These are phyloP conservation scores for Limnothrissa miodon DNA, from an alignment of 2,113 vertebrate genomes.

Conservation along the genomic window DNA sequence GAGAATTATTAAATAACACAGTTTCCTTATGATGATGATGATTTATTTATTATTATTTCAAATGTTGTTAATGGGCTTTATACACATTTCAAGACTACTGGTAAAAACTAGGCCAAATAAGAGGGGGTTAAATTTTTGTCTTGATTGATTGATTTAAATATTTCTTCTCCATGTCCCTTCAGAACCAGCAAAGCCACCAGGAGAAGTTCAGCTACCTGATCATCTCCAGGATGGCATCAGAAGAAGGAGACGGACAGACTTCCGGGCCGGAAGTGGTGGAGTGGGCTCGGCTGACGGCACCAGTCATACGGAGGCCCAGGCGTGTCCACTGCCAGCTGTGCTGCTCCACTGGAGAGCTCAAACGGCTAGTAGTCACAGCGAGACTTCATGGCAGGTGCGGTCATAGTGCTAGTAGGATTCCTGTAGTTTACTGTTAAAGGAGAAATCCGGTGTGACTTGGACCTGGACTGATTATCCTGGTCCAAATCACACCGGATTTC, in stretches of 20 bases:
- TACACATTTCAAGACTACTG: neutral
- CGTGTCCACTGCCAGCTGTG: conserved; percentile 83
- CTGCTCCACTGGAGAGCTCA: conserved; percentile 68
- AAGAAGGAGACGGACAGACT: neutral
- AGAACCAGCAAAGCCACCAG: conserved; percentile 63
- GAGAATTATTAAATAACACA: conserved; percentile 25
- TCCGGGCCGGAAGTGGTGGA: conserved; percentile 20
- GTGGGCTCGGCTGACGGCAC: conserved; percentile 77
- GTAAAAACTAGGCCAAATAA: too few species aligned
- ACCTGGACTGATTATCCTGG: too few species aligned
- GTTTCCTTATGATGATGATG: neutral
- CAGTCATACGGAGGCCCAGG: conserved; percentile 68
- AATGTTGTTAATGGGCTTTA: neutral
- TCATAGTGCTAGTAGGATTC: neutral
- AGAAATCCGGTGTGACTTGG: too few species aligned
- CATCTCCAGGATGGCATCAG: conserved; percentile 54
- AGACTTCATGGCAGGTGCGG: conserved; percentile 75
- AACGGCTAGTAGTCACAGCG: conserved; percentile 76
- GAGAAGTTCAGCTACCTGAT: conserved; percentile 85
- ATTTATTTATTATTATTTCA: neutral
- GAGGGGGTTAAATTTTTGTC: too few species aligned
- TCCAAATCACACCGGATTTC: too few species aligned
- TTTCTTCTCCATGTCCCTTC: conserved; percentile 3
- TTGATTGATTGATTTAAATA: too few species aligned
- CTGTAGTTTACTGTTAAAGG: neutral